phyloP scores from a whole-genome alignment of 2,888 invertebrate species.

The Acleris emargana region DNA sequence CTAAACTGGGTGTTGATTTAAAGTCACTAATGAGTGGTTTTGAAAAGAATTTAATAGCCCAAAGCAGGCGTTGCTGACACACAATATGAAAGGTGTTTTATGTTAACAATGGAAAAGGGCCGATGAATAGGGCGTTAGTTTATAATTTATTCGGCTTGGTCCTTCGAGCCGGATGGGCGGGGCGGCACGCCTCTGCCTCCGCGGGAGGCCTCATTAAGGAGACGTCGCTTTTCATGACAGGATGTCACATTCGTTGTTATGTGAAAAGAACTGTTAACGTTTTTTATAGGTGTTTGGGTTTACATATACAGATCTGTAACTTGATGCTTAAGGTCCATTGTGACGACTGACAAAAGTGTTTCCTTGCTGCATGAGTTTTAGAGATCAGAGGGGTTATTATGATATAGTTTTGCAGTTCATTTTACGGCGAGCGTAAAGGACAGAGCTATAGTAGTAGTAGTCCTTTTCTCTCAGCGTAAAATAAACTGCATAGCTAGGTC shows the following conservation, averaged over 20 bases:
- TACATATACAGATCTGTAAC: too few relatives aligned
- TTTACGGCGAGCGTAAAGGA: too few relatives aligned
- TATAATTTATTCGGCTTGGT: conserved; percentile 62
- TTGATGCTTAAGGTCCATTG: too few relatives aligned
- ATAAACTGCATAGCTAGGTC: too few relatives aligned
- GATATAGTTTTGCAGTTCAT: too few relatives aligned
- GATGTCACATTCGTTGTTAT: conserved; percentile 42
- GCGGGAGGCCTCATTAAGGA: conserved; percentile 65
- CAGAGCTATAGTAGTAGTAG: too few relatives aligned
- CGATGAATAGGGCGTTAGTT: conserved; percentile 51
- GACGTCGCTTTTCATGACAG: conserved; percentile 41
- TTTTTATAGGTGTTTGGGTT: conserved; percentile 21
- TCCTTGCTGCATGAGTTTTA: too few relatives aligned
- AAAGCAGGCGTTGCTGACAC: conserved; percentile 17
- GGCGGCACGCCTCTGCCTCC: conserved; percentile 58
- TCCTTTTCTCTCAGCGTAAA: too few relatives aligned
- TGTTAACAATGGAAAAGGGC: conserved; percentile 38
- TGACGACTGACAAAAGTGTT: too few relatives aligned
- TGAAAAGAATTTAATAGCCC: conserved; percentile 20
- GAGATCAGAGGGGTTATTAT: too few relatives aligned
- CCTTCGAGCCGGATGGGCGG: conserved; percentile 65
- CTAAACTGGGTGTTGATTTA: conserved; percentile 14
- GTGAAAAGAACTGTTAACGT: conserved; percentile 19
- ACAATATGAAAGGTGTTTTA: conserved; percentile 28
- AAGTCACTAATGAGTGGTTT: conserved; percentile 23